Percentiles rank a stretch among this genome's conserved stretches.
Conservation (phyloP, 1,140 invertebrate species). For the Nixonia krombeini region DNA sequence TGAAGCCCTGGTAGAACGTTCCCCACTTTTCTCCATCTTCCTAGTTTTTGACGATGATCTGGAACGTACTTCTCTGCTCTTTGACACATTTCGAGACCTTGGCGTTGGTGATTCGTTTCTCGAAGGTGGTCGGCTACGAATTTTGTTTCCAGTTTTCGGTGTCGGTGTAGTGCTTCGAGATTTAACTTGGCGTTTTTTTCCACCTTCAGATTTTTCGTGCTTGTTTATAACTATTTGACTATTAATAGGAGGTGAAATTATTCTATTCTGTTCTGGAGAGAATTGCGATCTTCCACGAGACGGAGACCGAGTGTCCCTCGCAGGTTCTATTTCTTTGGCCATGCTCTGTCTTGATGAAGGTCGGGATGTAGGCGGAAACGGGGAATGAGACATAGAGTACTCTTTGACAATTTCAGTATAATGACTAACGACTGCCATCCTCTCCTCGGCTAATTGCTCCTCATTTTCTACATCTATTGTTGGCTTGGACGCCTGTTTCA, state of each 20-base stretch:
- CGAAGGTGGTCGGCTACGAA: conserved; percentile 27
- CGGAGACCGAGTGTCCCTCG: neutral
- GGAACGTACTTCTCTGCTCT: conserved; percentile 37
- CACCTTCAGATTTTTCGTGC: conserved; percentile 11
- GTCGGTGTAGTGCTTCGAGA: conserved; percentile 39
- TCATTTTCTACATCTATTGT: conserved; percentile 72
- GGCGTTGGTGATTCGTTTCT: conserved; percentile 48
- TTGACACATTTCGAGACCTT: conserved; percentile 52
- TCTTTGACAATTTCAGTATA: conserved; percentile 85
- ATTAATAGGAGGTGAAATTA: neutral
- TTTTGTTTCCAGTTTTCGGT: neutral
- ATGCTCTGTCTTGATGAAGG: neutral
- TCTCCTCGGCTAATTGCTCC: conserved; percentile 76
- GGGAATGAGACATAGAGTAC: conserved; percentile 63
- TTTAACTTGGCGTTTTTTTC: conserved; percentile 6
- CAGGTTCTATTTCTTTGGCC: neutral
- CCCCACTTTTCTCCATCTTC: conserved; percentile 8
- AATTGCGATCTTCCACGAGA: neutral
- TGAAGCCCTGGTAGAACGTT: neutral
- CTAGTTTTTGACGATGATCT: conserved; percentile 52
- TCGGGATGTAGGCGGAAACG: conserved; percentile 22
- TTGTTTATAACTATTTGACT: no score
- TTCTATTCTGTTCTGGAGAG: neutral
- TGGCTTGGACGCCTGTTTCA: conserved; percentile 52
- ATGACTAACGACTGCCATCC: conserved; percentile 78